These are phyloP conservation scores for Eulimnadia texana DNA, from an alignment of 1,140 invertebrate genomes.

Conservation along the genomic window DNA sequence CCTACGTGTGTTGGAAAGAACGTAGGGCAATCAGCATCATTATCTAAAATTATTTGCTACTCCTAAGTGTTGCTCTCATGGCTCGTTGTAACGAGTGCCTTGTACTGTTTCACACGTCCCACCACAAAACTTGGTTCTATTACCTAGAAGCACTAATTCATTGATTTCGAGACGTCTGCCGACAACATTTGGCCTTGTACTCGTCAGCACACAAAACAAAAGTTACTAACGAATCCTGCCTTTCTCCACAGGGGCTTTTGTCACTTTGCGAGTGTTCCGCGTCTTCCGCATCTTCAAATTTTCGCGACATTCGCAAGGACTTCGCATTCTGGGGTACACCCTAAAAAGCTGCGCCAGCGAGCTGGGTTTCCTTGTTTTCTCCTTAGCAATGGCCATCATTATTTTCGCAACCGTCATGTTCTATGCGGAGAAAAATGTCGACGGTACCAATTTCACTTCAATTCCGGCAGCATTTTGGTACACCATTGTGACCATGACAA, in stretches of 20 bases:
- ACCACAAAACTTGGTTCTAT: too few species aligned
- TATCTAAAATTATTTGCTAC: too few species aligned
- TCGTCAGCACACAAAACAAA: too few species aligned
- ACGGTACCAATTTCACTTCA: constrained; percentile 90
- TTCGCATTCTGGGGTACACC: constrained; percentile 96
- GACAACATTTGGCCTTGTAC: too few species aligned
- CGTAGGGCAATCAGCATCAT: too few species aligned
- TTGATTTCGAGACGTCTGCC: too few species aligned
- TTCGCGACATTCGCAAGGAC: constrained; percentile 94
- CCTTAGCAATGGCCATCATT: constrained; percentile 98
- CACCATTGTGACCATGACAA: constrained; percentile 99
- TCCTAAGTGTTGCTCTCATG: too few species aligned
- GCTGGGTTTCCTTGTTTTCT: constrained; percentile 97
- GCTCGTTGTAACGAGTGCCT: too few species aligned
- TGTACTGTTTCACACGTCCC: too few species aligned
- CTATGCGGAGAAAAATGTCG: constrained; percentile 97
- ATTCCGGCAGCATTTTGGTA: constrained; percentile 99
- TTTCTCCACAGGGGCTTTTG: constrained; percentile 77
- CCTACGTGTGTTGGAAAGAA: too few species aligned
- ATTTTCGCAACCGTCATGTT: constrained; percentile 99
- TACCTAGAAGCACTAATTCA: too few species aligned
- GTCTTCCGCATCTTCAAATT: constrained; percentile 99
- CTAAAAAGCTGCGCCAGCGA: constrained; percentile 98
- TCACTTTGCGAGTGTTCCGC: constrained; percentile 93
- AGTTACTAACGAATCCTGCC: too few species aligned